Conservation (phyloP, 2,888 invertebrate genomes). For the Metacarcinus magister region DNA sequence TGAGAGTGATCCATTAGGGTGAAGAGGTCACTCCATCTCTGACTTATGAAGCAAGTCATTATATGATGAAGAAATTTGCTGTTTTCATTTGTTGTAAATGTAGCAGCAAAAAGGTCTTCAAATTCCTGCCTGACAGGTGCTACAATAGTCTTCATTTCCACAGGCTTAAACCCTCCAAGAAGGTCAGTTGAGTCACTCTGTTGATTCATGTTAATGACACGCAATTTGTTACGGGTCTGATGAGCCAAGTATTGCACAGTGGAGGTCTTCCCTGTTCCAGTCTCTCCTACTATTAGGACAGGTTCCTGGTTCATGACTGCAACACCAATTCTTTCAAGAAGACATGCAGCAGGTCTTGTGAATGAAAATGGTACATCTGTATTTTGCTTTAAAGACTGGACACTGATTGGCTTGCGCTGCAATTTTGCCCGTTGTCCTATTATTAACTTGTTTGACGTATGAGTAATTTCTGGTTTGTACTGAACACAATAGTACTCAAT, state of each 20-base stretch:
- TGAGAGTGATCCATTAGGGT: conserved; percentile 91
- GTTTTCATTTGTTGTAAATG: conserved; percentile 92
- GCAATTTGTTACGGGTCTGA: conserved; percentile 92
- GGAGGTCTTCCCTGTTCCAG: conserved; percentile 99
- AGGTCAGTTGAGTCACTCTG: conserved; percentile 99
- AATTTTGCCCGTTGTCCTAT: conserved; percentile 88
- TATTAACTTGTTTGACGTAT: conserved; percentile 87
- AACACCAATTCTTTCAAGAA: conserved; percentile 94
- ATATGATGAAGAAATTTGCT: conserved; percentile 92
- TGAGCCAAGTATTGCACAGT: conserved; percentile 95
- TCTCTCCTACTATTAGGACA: conserved; percentile 97
- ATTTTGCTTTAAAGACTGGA: background rate
- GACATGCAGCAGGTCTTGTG: conserved; percentile 91
- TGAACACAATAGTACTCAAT: conserved; percentile 92
- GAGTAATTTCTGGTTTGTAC: conserved; percentile 91
- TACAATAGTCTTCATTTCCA: conserved; percentile 93
- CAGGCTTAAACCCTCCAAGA: conserved; percentile 97
- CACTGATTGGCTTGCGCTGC: conserved; percentile 83
- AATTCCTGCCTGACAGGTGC: conserved; percentile 93
- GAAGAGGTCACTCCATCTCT: conserved; percentile 83
- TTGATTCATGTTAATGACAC: conserved; percentile 99
- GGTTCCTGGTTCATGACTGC: conserved; percentile 94
- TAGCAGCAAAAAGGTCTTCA: conserved; percentile 90
- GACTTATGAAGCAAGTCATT: conserved; percentile 86
- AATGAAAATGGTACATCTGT: conserved; percentile 88